phyloP scores from a whole-genome alignment of 2,888 invertebrate species.

The Tachina grossa region DNA sequence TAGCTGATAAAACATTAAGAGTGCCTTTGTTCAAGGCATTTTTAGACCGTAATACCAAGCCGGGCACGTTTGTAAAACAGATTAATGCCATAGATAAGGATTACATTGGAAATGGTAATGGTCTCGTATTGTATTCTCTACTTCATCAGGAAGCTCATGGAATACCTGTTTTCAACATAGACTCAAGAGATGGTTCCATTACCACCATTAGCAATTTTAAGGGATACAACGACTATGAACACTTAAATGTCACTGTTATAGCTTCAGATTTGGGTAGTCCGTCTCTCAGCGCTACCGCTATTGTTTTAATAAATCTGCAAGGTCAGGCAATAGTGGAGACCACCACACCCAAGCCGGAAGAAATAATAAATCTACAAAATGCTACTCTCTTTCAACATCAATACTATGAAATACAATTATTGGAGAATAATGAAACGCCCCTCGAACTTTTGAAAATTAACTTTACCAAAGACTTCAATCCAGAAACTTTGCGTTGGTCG shows the following conservation, averaged over 20 bases:
- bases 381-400: constrained; percentile 85
- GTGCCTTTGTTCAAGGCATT: constrained; percentile 90
- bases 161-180: constrained; percentile 88
- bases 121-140: constrained; percentile 90
- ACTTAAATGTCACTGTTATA: constrained; percentile 90
- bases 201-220: constrained; percentile 87
- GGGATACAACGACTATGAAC: constrained; percentile 82
- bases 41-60: constrained; percentile 88
- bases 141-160: constrained; percentile 86
- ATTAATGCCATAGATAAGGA: constrained; percentile 93
- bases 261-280: constrained; percentile 94
- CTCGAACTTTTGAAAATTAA: constrained; percentile 90
- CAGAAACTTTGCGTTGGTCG: constrained; percentile 87
- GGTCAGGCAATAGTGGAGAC: constrained; percentile 78
- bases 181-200: constrained; percentile 92
- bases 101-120: constrained; percentile 93
- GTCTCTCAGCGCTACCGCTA: constrained; percentile 90
- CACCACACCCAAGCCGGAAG: constrained; percentile 83
- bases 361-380: constrained; percentile 71
- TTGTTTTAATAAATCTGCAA: constrained; percentile 87
- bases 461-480: constrained; percentile 87
- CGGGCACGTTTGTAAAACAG: constrained; percentile 89
- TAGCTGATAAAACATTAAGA: constrained; percentile 76
- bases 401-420: constrained; percentile 92
- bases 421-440: constrained; percentile 91